Conservation (phyloP, 2,888 invertebrate species). For the Agriopis leucophaearia region DNA sequence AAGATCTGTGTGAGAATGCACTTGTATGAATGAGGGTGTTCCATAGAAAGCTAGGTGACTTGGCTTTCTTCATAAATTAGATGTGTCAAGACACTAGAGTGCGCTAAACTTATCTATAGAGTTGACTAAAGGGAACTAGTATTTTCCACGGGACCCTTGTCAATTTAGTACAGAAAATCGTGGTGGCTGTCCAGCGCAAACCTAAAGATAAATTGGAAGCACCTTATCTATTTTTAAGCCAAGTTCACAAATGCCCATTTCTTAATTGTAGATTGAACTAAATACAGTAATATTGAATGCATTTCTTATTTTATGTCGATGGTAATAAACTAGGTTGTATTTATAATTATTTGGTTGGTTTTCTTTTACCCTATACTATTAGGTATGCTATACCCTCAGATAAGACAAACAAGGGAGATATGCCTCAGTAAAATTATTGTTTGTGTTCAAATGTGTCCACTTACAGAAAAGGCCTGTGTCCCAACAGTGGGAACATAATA, state of each 20-base stretch:
- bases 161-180: neutral
- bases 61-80: conserved; percentile 43
- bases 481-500: too few species aligned
- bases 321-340: conserved; percentile 83
- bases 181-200: neutral
- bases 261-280: conserved; percentile 67
- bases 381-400: neutral
- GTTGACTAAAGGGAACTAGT: neutral
- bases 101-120: neutral
- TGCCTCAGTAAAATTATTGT: too few species aligned
- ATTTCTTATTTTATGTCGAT: conserved; percentile 78
- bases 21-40: conserved; percentile 42
- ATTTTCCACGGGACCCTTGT: neutral
- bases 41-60: conserved; percentile 36
- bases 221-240: conserved; percentile 17
- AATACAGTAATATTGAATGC: conserved; percentile 84
- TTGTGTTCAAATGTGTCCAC: too few species aligned
- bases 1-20: conserved; percentile 75
- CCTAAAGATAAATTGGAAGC: neutral
- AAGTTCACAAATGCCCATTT: conserved; percentile 52
- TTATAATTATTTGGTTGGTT: conserved; percentile 64
- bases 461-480: too few species aligned
- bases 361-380: conserved; percentile 49
- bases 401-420: too few species aligned
- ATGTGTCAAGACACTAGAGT: conserved; percentile 25